Evolutionary conservation across 2,797 vertebrate genomes (phyloP).

Genomic region (Phoxinus dragarum): DNA sequence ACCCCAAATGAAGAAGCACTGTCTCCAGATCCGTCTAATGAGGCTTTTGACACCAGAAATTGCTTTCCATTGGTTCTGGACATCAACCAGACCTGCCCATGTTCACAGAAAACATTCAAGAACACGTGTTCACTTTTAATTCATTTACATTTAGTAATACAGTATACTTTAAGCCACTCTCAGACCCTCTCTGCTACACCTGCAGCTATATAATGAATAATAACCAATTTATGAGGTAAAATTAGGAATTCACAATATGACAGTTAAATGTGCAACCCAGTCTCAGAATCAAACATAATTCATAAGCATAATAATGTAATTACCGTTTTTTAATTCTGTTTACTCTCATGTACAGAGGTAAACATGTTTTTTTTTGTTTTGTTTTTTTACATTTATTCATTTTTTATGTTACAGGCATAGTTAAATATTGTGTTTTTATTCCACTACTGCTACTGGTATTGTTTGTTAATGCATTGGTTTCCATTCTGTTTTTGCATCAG

Average conservation of each 20-base stretch:
- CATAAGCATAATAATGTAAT: not conserved
- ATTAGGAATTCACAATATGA: not conserved
- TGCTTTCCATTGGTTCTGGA: constrained; percentile 36
- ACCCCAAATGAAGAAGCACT: not conserved
- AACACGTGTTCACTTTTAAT: not conserved
- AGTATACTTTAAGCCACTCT: not conserved
- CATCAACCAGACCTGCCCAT: constrained; percentile 40
- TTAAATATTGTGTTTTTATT: not conserved
- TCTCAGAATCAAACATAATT: not conserved
- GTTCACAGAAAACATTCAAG: constrained; percentile 29
- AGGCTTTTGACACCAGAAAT: constrained; percentile 2
- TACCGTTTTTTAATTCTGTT: not conserved
- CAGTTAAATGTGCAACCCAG: not conserved
- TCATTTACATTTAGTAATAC: not conserved
- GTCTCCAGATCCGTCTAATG: constrained; percentile 5
- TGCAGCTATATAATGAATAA: not conserved
- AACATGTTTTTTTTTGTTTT: not conserved
- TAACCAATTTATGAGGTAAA: not conserved
- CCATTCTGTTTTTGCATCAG: not conserved
- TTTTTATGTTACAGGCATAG: not conserved
- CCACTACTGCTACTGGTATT: not conserved
- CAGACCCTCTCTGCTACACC: not conserved
- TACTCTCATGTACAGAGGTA: not conserved
- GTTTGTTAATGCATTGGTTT: not conserved
- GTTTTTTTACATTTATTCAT: no score